Percentiles rank a stretch among this genome's conserved stretches.
Evolutionary conservation across 2,888 invertebrate genomes (phyloP).

Genomic region (Ornithoptera alexandrae): DNA sequence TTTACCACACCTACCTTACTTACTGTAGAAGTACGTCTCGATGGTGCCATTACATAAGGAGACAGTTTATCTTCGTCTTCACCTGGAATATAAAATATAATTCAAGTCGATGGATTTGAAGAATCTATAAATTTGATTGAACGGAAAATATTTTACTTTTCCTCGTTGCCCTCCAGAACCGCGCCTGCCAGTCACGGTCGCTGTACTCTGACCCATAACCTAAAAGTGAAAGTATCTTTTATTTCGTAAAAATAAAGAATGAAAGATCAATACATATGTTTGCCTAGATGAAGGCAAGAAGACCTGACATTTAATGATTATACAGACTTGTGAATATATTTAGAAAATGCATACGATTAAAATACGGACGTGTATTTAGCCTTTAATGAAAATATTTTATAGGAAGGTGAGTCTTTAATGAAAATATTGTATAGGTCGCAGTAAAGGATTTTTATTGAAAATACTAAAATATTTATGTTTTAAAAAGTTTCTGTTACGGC

Average conservation of each 20-base stretch:
- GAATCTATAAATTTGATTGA: background rate
- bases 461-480: no score
- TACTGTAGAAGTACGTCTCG: constrained; percentile 63
- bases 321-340: no score
- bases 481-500: no score
- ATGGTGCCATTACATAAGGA: constrained; percentile 65
- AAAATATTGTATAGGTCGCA: no score
- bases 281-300: no score
- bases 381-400: no score
- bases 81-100: constrained; percentile 43
- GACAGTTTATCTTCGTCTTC: constrained; percentile 74
- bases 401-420: no score
- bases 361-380: no score
- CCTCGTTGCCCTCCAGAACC: constrained; percentile 81
- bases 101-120: background rate
- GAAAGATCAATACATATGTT: background rate
- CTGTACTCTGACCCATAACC: constrained; percentile 89
- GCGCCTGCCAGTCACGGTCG: constrained; percentile 83
- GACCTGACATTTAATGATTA: no score
- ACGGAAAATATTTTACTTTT: constrained; percentile 54
- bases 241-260: background rate
- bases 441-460: no score
- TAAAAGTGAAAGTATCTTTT: constrained; percentile 35
- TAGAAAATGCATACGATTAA: no score
- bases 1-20: constrained; percentile 54